Conservation (phyloP, 2,888 invertebrate species). For the Resseliella maxima region DNA sequence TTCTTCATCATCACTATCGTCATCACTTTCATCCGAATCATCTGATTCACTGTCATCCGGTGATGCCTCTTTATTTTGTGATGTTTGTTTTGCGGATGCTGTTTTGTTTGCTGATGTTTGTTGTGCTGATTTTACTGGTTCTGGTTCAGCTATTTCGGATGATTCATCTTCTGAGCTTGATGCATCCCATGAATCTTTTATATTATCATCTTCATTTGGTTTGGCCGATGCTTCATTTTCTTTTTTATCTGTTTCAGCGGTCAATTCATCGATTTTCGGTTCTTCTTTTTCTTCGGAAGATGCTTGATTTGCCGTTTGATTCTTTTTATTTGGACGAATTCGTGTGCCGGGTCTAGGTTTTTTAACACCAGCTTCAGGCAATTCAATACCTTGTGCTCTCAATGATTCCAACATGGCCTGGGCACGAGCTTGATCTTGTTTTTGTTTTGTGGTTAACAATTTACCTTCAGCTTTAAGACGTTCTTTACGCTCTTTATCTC, state of each 20-base stretch:
- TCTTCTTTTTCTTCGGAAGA: constrained; percentile 59
- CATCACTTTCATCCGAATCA: constrained; percentile 72
- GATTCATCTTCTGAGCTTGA: constrained; percentile 71
- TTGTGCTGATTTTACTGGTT: constrained; percentile 67
- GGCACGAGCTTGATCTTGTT: constrained; percentile 87
- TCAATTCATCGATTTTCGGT: constrained; percentile 54
- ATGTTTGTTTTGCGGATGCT: constrained; percentile 59
- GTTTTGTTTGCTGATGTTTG: constrained; percentile 68
- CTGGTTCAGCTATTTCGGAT: constrained; percentile 61
- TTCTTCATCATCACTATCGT: constrained; percentile 62
- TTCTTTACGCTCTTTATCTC: constrained; percentile 92
- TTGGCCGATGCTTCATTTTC: constrained; percentile 64
- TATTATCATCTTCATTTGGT: constrained; percentile 64
- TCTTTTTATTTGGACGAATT: constrained; percentile 77
- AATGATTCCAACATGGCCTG: constrained; percentile 89
- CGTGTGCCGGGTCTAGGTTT: constrained; percentile 79
- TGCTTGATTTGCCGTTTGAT: constrained; percentile 65
- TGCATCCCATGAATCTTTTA: constrained; percentile 89
- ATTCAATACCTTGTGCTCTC: constrained; percentile 87
- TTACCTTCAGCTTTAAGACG: constrained; percentile 97
- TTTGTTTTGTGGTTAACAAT: constrained; percentile 91
- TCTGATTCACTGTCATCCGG: constrained; percentile 67
- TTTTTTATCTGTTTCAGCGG: constrained; percentile 61
- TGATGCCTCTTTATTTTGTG: constrained; percentile 4
- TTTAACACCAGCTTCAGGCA: constrained; percentile 78